These are phyloP conservation scores for Sisor rabdophorus DNA, from an alignment of 2,113 vertebrate genomes.

Conservation along the genomic window DNA sequence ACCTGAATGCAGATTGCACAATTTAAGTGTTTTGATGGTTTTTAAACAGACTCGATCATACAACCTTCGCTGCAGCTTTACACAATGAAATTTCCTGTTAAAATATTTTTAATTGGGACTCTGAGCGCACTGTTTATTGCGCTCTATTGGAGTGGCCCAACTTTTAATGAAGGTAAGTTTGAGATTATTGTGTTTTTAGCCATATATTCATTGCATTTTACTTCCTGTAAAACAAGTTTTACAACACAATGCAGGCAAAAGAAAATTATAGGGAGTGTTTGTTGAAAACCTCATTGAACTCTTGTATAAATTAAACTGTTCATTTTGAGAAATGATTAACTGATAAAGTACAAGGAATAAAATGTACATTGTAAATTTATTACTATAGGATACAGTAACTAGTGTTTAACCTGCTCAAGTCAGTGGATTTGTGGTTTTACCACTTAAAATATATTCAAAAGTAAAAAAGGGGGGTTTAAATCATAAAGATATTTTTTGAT, in stretches of 20 bases:
- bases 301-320: background rate
- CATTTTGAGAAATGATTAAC: background rate
- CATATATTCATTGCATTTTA: background rate
- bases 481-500: too few relatives aligned
- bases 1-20: background rate
- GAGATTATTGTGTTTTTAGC: background rate
- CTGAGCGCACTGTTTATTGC: constrained; percentile 56
- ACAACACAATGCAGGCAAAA: background rate
- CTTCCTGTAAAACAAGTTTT: background rate
- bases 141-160: constrained; percentile 55
- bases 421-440: background rate
- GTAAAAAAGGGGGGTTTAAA: background rate
- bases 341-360: background rate
- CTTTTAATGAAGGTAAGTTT: constrained; percentile 62
- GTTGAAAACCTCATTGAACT: background rate
- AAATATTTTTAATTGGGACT: constrained; percentile 49
- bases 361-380: background rate
- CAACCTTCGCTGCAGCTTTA: background rate
- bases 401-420: background rate
- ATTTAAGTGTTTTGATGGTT: too few relatives aligned
- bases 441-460: background rate
- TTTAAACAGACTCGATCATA: too few relatives aligned
- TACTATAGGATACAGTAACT: background rate
- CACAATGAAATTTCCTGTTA: constrained; percentile 54
- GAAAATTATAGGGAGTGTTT: background rate